Evolutionary conservation across 2,888 invertebrate genomes (phyloP), one percentile per base, ranked within the genome.

Genomic region (Kuschelorhynchus macadamiae): DNA sequence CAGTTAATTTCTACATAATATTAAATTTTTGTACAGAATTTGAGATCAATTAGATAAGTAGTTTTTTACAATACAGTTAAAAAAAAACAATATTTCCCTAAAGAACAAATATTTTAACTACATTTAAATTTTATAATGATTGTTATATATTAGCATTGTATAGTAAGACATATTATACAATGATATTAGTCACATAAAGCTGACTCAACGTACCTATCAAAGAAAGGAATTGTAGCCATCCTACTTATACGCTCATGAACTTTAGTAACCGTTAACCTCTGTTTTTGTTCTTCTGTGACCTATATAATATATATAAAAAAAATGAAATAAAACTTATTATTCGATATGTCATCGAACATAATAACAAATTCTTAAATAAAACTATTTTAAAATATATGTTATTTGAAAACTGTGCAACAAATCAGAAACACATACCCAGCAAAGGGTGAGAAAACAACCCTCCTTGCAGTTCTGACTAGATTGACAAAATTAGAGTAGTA

Each of bases 391-490:
- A 17, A 20, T 41, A 1, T 39, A 2, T 3, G 7, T 39, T 39
- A 14, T 39, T 7, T 11, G 39, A 14, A 7, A 7, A n/a, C 7
- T 39, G 1, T 39, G 12, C n/a, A 8, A 3, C 12, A 39, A 39
- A 12, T 39, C 9, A 7, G 5, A 7, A 12, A 2, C 17, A 52
- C 52, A 20, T 52, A 52, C 52, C 52, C 36, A 33, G 36, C 33
- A 52, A 4, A 11, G 11, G 52, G 52, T 9, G 52, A 52, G 8
- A 52, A 52, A 32, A 36, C 52, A 5, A 36, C 52, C 36, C 52
- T 17, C 12, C 52, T 52, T 33, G 36, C 33, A 36, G n/a, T 36
- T 12, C 52, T 33, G 16, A 32, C 17, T 18, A 12, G 36, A 9
- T 20, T 36, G 33, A n/a, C 16, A 9, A 20, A 7, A 20, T 33